phyloP scores from a whole-genome alignment of 2,888 invertebrate genomes.

The Allophyes oxyacanthae region DNA sequence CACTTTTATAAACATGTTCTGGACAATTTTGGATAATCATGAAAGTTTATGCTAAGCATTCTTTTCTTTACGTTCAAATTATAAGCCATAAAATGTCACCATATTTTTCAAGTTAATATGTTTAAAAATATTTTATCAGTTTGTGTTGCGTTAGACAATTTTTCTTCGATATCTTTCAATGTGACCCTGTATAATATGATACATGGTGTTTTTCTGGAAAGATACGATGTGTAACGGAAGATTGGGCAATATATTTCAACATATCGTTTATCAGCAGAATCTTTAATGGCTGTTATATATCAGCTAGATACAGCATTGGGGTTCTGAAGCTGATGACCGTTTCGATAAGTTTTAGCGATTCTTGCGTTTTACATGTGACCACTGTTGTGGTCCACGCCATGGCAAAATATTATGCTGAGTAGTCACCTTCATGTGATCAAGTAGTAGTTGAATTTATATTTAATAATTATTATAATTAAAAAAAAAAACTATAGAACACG shows the following conservation, averaged over 20 bases:
- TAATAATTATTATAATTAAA: no score
- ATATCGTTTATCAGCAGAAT: slow-evolving; percentile 38
- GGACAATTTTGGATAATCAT: slow-evolving; percentile 25
- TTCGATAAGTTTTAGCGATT: slow-evolving; percentile 8
- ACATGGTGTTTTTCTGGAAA: slow-evolving; percentile 43
- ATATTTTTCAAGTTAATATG: slow-evolving; percentile 55
- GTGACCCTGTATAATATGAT: slow-evolving; percentile 36
- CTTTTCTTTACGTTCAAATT: slow-evolving; percentile 50
- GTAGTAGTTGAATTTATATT: no score
- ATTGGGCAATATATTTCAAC: slow-evolving; percentile 40
- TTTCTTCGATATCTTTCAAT: slow-evolving; percentile 42
- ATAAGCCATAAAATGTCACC: slow-evolving; percentile 55
- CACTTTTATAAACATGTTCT: slow-evolving; percentile 37
- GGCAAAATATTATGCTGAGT: not conserved
- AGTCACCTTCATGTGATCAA: no score
- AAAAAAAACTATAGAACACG: no score
- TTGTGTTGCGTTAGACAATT: slow-evolving; percentile 37
- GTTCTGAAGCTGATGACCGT: slow-evolving; percentile 15
- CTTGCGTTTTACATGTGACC: slow-evolving; percentile 1
- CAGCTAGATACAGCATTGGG: slow-evolving; percentile 16
- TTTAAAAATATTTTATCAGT: slow-evolving; percentile 54
- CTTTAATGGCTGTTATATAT: slow-evolving; percentile 30
- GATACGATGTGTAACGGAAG: slow-evolving; percentile 34
- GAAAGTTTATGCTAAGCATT: slow-evolving; percentile 42
- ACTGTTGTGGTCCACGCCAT: no score